Percentiles rank a stretch among this genome's conserved stretches.
Conservation (phyloP, 2,888 invertebrate genomes). For the Sclerodermus sp. region DNA sequence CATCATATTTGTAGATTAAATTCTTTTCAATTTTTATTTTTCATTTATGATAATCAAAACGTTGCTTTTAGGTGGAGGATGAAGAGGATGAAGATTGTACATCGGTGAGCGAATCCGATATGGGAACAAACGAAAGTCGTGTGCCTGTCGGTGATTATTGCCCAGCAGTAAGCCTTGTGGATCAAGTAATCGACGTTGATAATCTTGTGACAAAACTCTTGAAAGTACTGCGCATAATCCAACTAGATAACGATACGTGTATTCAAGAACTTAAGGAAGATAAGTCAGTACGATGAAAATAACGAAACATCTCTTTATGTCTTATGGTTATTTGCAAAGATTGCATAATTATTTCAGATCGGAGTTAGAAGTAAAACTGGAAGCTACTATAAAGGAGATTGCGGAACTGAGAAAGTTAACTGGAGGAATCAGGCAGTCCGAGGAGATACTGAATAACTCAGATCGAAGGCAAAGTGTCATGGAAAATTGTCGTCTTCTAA, state of each 20-base stretch:
- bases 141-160: slow-evolving; percentile 60
- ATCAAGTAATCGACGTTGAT: slow-evolving; percentile 76
- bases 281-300: slow-evolving; percentile 56
- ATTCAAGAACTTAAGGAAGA: slow-evolving; percentile 69
- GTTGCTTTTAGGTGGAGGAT: slow-evolving; percentile 37
- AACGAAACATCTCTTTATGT: too few relatives aligned
- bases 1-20: too few relatives aligned
- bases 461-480: slow-evolving; percentile 40
- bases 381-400: slow-evolving; percentile 36
- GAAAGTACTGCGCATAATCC: slow-evolving; percentile 73
- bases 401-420: slow-evolving; percentile 39
- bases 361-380: slow-evolving; percentile 49
- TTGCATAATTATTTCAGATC: slow-evolving; percentile 34
- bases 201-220: slow-evolving; percentile 73
- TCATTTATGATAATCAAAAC: too few relatives aligned
- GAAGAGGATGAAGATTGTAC: slow-evolving; percentile 54
- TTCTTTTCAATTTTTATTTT: too few relatives aligned
- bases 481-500: slow-evolving; percentile 41
- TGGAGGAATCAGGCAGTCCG: slow-evolving; percentile 34
- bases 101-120: slow-evolving; percentile 58
- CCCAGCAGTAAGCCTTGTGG: slow-evolving; percentile 66
- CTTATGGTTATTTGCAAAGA: too few relatives aligned
- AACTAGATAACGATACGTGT: slow-evolving; percentile 70
- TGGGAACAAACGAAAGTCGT: slow-evolving; percentile 56
- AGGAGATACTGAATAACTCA: slow-evolving; percentile 35